These are phyloP conservation scores for Oryzias dopingdopingensis DNA, from an alignment of 2,797 vertebrate genomes.

Conservation along the genomic window DNA sequence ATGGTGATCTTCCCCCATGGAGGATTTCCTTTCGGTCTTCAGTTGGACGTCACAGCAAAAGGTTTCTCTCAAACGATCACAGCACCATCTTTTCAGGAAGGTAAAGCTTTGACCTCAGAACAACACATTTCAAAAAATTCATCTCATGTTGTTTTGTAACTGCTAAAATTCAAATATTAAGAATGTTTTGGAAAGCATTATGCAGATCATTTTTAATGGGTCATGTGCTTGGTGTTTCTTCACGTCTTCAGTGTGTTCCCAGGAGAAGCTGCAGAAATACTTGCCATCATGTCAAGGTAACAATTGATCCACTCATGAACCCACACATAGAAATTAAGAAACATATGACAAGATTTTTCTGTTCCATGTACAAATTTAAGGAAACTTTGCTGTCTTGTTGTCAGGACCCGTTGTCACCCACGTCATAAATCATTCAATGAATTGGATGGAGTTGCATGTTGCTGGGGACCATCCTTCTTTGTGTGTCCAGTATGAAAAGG, in stretches of 20 bases:
- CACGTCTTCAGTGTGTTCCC: constrained; percentile 58
- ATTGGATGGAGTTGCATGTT: constrained; percentile 54
- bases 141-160: neutral
- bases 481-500: constrained; percentile 66
- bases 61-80: neutral
- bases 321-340: neutral
- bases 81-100: constrained; percentile 49
- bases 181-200: too few relatives aligned
- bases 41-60: neutral
- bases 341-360: neutral
- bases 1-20: constrained; percentile 38
- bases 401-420: constrained; percentile 54
- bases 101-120: constrained; percentile 26
- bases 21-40: constrained; percentile 42
- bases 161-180: neutral
- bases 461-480: constrained; percentile 17
- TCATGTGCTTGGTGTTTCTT: neutral
- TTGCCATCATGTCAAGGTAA: constrained; percentile 62
- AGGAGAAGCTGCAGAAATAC: constrained; percentile 2
- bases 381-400: neutral
- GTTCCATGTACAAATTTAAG: neutral
- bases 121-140: too few relatives aligned
- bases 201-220: neutral
- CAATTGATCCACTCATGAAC: too few relatives aligned
- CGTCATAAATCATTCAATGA: constrained; percentile 17